Percentiles rank a stretch among this genome's conserved stretches.
phyloP scores from a whole-genome alignment of 2,888 invertebrate genomes.

The Lypha dubia region DNA sequence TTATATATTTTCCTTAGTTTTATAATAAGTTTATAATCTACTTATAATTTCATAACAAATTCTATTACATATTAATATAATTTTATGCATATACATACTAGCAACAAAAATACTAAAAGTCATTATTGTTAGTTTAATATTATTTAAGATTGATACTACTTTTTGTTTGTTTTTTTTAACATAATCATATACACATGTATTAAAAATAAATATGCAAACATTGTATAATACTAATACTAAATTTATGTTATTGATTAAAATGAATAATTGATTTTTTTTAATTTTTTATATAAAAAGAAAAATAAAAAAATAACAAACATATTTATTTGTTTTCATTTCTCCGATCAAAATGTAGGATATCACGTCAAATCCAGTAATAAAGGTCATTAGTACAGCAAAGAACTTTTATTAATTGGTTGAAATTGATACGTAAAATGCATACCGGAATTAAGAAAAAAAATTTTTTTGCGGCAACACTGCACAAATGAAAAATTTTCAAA shows the following conservation, averaged over 20 bases:
- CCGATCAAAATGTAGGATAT: background rate
- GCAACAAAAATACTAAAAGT: slow-evolving; percentile 81
- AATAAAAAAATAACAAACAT: slow-evolving; percentile 64
- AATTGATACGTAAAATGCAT: too few relatives aligned
- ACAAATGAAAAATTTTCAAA: too few relatives aligned
- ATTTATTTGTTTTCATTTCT: background rate
- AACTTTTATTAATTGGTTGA: too few relatives aligned
- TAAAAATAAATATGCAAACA: slow-evolving; percentile 78
- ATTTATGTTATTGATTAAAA: slow-evolving; percentile 79
- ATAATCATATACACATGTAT: slow-evolving; percentile 73
- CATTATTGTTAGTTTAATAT: slow-evolving; percentile 82
- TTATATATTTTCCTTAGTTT: slow-evolving; percentile 61
- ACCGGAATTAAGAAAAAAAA: too few relatives aligned
- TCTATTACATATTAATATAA: slow-evolving; percentile 75
- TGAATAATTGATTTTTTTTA: slow-evolving; percentile 70
- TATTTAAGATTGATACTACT: slow-evolving; percentile 76
- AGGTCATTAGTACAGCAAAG: too few relatives aligned
- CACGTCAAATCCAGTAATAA: too few relatives aligned
- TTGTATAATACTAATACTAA: slow-evolving; percentile 82
- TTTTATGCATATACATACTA: slow-evolving; percentile 78
- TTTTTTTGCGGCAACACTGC: too few relatives aligned
- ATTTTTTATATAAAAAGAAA: slow-evolving; percentile 66
- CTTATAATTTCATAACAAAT: slow-evolving; percentile 51
- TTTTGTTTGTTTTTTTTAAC: slow-evolving; percentile 75
- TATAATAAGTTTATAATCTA: slow-evolving; percentile 67